A percentile compares a stretch with the other conserved stretches of the same genome.
phyloP scores from a whole-genome alignment of 2,888 invertebrate species.

The Drosophila kambysellisi region DNA sequence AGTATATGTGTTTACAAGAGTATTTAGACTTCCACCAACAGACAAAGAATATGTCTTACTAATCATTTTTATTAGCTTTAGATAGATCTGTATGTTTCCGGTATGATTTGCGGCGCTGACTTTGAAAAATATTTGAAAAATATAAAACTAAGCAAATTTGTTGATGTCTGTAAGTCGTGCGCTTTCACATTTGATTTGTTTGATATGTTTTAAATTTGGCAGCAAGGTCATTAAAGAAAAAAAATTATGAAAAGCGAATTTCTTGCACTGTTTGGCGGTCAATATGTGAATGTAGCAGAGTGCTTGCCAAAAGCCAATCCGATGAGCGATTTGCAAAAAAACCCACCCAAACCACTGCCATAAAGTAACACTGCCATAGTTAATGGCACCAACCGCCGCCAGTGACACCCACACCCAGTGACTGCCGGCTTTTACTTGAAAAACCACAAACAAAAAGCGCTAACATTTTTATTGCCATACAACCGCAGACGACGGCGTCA shows the following conservation, averaged over 20 bases:
- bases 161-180: conserved; percentile 31
- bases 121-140: conserved; percentile 53
- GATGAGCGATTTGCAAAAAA: conserved; percentile 19
- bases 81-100: conserved; percentile 64
- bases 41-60: conserved; percentile 19
- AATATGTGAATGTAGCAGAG: conserved; percentile 4
- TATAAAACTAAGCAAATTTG: conserved; percentile 32
- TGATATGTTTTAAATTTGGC: conserved; percentile 67
- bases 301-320: conserved; percentile 32
- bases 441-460: conserved; percentile 63
- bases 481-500: conserved; percentile 50
- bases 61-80: conserved; percentile 62
- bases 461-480: conserved; percentile 62
- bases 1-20: not conserved
- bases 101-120: conserved; percentile 52
- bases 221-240: conserved; percentile 52
- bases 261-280: conserved; percentile 33
- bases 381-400: conserved; percentile 49
- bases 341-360: conserved; percentile 18
- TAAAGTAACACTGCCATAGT: conserved; percentile 52
- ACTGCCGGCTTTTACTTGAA: conserved; percentile 45
- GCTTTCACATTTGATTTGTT: conserved; percentile 67
- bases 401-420: conserved; percentile 9
- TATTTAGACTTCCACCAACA: not conserved
- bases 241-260: conserved; percentile 50